Percentiles rank a stretch among this genome's conserved stretches.
phyloP scores from a whole-genome alignment of 2,113 vertebrate species.

The Platycercus adscitus region DNA sequence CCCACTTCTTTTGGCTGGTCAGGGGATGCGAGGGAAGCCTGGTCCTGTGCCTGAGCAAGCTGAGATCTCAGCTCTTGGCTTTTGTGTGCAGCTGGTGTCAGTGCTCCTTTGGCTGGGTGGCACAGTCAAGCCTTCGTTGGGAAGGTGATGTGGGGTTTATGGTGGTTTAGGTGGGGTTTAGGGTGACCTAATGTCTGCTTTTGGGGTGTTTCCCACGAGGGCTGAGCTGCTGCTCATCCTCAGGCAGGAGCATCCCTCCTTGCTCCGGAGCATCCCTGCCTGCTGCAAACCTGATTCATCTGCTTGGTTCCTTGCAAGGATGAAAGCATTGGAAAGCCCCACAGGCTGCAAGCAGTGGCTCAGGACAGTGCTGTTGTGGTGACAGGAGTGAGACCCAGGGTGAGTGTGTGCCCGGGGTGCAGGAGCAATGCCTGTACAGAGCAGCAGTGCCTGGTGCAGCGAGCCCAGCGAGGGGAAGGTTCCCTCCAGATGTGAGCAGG shows the following conservation, averaged over 20 bases:
- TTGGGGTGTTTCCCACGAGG: accelerated
- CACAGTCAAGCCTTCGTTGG: accelerated
- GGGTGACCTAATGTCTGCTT: background rate
- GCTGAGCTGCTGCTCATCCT: background rate
- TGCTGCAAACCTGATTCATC: accelerated
- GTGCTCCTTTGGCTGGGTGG: background rate
- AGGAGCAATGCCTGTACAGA: background rate
- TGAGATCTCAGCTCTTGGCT: background rate
- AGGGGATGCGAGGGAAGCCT: accelerated
- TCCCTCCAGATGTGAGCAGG: constrained; percentile 70
- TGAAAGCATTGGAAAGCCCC: accelerated
- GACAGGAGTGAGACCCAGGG: background rate
- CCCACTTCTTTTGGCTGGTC: accelerated
- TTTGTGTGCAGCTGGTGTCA: accelerated
- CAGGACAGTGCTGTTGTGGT: background rate
- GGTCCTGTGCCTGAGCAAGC: accelerated
- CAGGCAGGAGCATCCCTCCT: background rate
- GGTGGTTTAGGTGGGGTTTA: background rate
- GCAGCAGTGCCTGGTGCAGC: background rate
- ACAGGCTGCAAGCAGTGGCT: background rate
- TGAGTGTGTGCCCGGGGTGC: accelerated
- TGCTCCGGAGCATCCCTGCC: background rate
- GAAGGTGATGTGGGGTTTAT: background rate
- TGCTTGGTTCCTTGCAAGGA: background rate
- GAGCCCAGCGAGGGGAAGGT: constrained; percentile 34